Conservation (phyloP, 2,797 vertebrate species). For the Artibeus lituratus region DNA sequence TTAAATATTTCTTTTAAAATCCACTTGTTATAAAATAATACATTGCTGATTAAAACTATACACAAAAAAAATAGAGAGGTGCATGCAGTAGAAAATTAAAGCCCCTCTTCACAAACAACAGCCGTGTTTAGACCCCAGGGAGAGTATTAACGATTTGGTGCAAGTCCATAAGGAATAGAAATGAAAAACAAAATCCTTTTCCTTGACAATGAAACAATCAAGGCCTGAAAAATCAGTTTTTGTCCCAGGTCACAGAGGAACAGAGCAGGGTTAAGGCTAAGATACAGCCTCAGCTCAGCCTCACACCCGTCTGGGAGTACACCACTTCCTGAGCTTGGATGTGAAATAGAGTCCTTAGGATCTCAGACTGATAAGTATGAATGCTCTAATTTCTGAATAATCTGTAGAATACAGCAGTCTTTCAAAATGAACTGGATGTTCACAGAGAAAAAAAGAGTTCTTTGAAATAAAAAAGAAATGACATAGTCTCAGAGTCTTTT, state of each 20-base stretch:
- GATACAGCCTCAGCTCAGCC: background rate
- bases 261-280: background rate
- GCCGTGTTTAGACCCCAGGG: background rate
- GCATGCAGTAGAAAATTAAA: background rate
- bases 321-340: background rate
- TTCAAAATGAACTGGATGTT: background rate
- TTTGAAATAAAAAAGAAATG: background rate
- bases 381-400: background rate
- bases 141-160: background rate
- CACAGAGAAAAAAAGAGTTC: background rate
- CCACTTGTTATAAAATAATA: background rate
- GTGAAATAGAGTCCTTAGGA: background rate
- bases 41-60: background rate
- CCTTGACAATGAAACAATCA: background rate
- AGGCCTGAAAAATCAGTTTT: background rate
- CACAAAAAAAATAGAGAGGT: background rate
- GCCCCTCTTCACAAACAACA: background rate
- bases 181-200: background rate
- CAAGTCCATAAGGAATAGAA: background rate
- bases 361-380: background rate
- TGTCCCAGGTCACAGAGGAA: background rate
- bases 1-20: constrained; percentile 27
- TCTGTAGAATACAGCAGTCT: background rate
- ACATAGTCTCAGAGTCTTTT: background rate
- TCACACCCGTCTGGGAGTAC: background rate